These are phyloP conservation scores for Chauna torquata DNA, from an alignment of 2,113 vertebrate genomes.

Conservation along the genomic window DNA sequence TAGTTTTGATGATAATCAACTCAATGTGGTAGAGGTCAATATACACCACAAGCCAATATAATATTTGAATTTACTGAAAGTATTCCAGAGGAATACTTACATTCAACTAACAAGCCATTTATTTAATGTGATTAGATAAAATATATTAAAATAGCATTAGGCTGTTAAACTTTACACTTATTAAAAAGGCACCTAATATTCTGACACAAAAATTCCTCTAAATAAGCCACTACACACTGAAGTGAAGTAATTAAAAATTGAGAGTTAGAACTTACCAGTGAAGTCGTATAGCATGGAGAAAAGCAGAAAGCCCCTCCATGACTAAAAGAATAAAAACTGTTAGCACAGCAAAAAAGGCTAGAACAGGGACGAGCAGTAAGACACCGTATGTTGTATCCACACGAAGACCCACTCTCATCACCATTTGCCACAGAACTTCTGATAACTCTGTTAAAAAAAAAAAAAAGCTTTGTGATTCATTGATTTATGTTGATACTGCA, in stretches of 20 bases:
- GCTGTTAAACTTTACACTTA: background rate
- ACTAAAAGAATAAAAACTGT: slow-evolving; percentile 92
- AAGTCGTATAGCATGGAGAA: slow-evolving; percentile 94
- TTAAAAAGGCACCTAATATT: background rate
- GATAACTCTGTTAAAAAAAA: slow-evolving; percentile 83
- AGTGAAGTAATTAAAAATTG: background rate
- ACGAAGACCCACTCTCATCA: slow-evolving; percentile 89
- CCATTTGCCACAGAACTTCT: slow-evolving; percentile 94
- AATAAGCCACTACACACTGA: background rate
- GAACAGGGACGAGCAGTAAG: slow-evolving; percentile 85
- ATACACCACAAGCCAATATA: background rate
- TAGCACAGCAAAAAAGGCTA: slow-evolving; percentile 86
- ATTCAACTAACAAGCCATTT: background rate
- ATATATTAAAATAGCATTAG: background rate
- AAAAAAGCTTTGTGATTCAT: rapidly evolving
- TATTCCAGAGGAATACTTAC: background rate
- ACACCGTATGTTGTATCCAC: slow-evolving; percentile 81
- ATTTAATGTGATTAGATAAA: background rate
- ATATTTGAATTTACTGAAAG: background rate
- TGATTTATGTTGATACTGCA: background rate
- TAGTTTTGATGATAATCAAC: background rate
- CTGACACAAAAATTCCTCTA: background rate
- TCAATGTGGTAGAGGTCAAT: background rate
- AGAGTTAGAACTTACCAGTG: slow-evolving; percentile 84
- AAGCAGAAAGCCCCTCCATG: slow-evolving; percentile 98